A percentile compares a stretch with the other conserved stretches of the same genome.
These are phyloP conservation scores for Eublepharis macularius DNA, from an alignment of 2,113 vertebrate genomes.

Conservation along the genomic window DNA sequence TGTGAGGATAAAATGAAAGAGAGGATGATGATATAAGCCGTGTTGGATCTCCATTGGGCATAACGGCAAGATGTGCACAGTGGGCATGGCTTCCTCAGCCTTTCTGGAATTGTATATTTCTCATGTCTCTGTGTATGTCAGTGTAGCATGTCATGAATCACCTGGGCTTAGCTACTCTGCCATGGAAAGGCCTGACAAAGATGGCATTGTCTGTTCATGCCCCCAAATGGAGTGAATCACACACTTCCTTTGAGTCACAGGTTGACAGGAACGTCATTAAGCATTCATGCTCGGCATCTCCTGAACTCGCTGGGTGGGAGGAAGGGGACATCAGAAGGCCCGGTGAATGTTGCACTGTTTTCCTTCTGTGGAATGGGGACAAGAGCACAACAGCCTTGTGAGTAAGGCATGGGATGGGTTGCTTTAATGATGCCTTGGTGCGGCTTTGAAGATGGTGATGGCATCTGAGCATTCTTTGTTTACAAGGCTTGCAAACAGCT, in stretches of 20 bases:
- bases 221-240: neutral
- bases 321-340: neutral
- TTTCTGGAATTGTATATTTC: no score
- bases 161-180: no score
- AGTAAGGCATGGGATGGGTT: neutral
- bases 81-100: no score
- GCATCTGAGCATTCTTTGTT: neutral
- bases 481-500: neutral
- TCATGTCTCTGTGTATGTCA: no score
- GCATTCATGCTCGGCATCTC: neutral
- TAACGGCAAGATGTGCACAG: no score
- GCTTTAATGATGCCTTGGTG: neutral
- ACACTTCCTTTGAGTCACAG: neutral
- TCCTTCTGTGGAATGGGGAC: neutral
- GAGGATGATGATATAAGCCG: no score
- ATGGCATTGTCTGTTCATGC: neutral
- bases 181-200: neutral
- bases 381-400: neutral
- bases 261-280: neutral
- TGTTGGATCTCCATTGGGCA: no score
- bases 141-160: neutral
- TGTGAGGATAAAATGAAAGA: no score
- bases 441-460: neutral
- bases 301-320: accelerated
- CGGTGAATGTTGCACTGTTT: neutral